Percentiles rank a stretch among this genome's conserved stretches.
Evolutionary conservation across 2,888 invertebrate genomes (phyloP).

Genomic region (Dolichomitus sp.): DNA sequence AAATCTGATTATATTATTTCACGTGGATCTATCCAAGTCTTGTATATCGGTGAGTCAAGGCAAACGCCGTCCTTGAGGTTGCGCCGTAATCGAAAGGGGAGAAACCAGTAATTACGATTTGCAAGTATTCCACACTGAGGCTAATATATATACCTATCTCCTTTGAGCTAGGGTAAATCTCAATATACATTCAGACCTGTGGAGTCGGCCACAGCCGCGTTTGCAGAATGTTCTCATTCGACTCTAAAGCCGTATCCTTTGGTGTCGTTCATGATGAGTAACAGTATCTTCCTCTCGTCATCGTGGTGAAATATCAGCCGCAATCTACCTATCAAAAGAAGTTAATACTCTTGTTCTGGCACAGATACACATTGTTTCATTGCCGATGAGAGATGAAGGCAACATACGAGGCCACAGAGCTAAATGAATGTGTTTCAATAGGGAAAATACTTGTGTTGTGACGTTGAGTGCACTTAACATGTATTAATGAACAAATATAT

Average conservation of each 20-base stretch:
- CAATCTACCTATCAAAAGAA: neutral
- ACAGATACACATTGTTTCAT: conserved; percentile 3
- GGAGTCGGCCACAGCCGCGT: neutral
- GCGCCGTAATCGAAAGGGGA: neutral
- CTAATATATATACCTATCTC: neutral
- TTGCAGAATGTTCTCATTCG: neutral
- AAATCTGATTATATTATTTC: conserved; percentile 60
- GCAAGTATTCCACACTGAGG: conserved; percentile 1
- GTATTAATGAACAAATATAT: conserved; percentile 3
- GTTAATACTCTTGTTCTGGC: neutral
- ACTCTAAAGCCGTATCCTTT: neutral
- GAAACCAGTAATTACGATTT: conserved; percentile 13
- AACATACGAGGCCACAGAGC: neutral
- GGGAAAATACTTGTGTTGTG: conserved; percentile 5
- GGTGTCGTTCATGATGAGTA: neutral
- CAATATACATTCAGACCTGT: neutral
- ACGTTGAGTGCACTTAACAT: conserved; percentile 30
- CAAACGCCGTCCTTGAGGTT: conserved; percentile 3
- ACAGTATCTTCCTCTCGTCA: neutral
- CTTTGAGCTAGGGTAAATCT: conserved; percentile 3
- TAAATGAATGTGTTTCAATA: neutral
- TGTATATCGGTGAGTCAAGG: conserved; percentile 17
- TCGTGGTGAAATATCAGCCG: neutral
- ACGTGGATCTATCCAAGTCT: conserved; percentile 28
- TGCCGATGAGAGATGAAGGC: neutral